Conservation (phyloP, 2,888 invertebrate species). For the Tigriopus californicus region DNA sequence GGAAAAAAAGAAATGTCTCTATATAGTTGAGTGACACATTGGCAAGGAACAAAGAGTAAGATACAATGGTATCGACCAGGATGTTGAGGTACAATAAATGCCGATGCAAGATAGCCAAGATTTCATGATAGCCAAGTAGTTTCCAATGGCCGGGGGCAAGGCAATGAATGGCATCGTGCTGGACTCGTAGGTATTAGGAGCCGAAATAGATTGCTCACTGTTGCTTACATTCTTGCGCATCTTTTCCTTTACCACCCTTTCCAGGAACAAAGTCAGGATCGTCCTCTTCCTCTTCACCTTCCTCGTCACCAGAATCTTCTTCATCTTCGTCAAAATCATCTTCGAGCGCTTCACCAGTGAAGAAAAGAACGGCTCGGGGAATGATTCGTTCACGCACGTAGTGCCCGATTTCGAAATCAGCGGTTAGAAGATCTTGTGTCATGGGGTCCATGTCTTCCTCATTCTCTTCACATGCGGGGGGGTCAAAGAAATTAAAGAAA, state of each 20-base stretch:
- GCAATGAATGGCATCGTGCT: too few relatives aligned
- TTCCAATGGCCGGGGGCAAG: too few relatives aligned
- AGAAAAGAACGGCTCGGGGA: constrained; percentile 89
- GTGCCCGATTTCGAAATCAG: constrained; percentile 97
- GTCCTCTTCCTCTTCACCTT: constrained; percentile 20
- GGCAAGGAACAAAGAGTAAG: too few relatives aligned
- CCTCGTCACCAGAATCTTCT: constrained; percentile 20
- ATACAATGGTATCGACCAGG: too few relatives aligned
- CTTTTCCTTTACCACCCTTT: constrained; percentile 18
- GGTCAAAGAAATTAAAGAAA: constrained; percentile 97
- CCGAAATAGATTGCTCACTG: background rate
- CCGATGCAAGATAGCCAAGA: too few relatives aligned
- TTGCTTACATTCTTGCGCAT: constrained; percentile 4
- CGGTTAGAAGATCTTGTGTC: constrained; percentile 60
- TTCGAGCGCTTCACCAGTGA: constrained; percentile 45
- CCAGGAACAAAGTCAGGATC: constrained; percentile 22
- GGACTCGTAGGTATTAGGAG: too few relatives aligned
- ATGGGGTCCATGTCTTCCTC: constrained; percentile 73
- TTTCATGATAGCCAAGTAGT: too few relatives aligned
- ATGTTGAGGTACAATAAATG: too few relatives aligned
- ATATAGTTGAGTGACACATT: too few relatives aligned
- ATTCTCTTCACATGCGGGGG: constrained; percentile 67
- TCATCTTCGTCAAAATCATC: constrained; percentile 22
- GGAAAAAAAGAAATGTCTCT: too few relatives aligned
- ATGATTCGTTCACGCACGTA: constrained; percentile 89